A percentile compares a stretch with the other conserved stretches of the same genome.
Conservation (phyloP, 2,113 vertebrate species). For the Brachypteracias leptosomus region DNA sequence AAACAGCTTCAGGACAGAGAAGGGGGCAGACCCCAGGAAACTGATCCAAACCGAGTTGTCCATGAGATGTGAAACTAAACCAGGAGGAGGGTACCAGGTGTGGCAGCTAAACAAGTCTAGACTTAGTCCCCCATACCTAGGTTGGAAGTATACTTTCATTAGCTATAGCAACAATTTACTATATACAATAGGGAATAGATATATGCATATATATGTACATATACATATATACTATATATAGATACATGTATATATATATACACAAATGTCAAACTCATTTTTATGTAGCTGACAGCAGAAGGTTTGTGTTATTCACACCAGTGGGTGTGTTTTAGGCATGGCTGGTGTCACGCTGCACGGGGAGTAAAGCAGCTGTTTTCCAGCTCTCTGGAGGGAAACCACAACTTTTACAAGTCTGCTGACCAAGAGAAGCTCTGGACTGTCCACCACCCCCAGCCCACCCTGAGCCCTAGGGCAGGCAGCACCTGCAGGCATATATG, state of each 20-base stretch:
- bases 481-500: not conserved
- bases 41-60: not conserved
- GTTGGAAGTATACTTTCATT: constrained; percentile 40
- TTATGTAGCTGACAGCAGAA: constrained; percentile 22
- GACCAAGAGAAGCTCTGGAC: not conserved
- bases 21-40: not conserved
- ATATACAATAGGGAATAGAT: constrained; percentile 61
- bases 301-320: not conserved
- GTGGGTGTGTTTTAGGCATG: constrained; percentile 48
- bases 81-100: not conserved
- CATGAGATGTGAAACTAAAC: constrained; percentile 21
- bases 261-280: constrained; percentile 25
- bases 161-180: constrained; percentile 40
- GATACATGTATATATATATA: constrained; percentile 10
- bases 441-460: not conserved
- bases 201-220: not conserved
- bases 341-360: not conserved
- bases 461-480: not conserved
- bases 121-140: constrained; percentile 12
- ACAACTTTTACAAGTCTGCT: not conserved
- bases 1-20: not conserved
- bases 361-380: not conserved
- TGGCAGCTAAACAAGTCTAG: not conserved
- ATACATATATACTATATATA: constrained; percentile 25
- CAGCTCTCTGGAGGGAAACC: not conserved